Conservation (phyloP, 2,888 invertebrate species). For the Dione juno region DNA sequence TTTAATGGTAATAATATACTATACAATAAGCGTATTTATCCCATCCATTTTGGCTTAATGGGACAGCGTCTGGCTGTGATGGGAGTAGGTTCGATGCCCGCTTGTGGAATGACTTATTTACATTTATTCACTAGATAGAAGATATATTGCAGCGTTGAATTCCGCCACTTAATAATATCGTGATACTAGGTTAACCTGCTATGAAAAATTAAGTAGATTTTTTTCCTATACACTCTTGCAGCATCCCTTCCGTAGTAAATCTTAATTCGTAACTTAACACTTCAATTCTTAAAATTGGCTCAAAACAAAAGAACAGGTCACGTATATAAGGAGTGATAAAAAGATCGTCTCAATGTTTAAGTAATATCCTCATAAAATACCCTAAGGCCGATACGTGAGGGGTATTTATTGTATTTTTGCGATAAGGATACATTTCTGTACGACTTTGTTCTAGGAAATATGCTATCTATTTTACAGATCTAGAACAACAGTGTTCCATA, state of each 20-base stretch:
- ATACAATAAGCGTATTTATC: background rate
- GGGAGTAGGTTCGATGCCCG: background rate
- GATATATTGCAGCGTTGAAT: background rate
- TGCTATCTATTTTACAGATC: background rate
- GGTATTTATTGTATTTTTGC: constrained; percentile 32
- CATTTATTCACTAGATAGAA: background rate
- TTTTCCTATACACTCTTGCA: background rate
- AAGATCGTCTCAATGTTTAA: constrained; percentile 42
- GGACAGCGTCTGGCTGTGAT: background rate
- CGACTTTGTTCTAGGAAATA: constrained; percentile 11
- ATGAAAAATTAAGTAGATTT: too few relatives aligned
- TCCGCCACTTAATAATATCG: background rate
- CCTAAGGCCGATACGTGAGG: constrained; percentile 38
- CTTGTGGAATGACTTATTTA: background rate
- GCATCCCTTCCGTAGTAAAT: background rate
- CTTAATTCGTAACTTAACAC: background rate
- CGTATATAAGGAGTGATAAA: constrained; percentile 37
- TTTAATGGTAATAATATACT: background rate
- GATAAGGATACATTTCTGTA: constrained; percentile 26
- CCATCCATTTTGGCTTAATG: background rate
- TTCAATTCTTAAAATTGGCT: constrained; percentile 1
- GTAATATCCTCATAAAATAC: constrained; percentile 43
- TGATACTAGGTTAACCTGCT: background rate
- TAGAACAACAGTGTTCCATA: too few relatives aligned
- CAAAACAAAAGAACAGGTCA: constrained; percentile 33